Percentiles rank a stretch among this genome's conserved stretches.
These are phyloP conservation scores for Dryomyza anilis DNA, from an alignment of 2,888 invertebrate genomes.

Conservation along the genomic window DNA sequence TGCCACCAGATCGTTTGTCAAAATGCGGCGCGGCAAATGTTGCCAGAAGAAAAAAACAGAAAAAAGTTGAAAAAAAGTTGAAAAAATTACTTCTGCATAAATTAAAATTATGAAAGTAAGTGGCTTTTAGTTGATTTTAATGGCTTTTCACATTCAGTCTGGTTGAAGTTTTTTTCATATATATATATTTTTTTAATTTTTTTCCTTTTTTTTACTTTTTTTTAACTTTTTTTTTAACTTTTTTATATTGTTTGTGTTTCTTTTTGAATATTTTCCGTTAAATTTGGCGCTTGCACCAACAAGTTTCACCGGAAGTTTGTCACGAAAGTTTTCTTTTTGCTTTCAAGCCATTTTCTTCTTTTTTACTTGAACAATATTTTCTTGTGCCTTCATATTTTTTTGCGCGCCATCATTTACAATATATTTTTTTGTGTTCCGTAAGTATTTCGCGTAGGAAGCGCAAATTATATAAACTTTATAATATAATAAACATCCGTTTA, in stretches of 20 bases:
- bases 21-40: no score
- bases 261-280: not conserved
- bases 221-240: not conserved
- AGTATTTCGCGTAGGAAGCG: slow-evolving; percentile 5
- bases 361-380: not conserved
- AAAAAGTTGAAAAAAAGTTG: not conserved
- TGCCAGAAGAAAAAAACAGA: no score
- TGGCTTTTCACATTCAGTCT: slow-evolving; percentile 8
- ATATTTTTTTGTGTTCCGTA: no score
- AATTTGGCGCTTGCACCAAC: slow-evolving; percentile 5
- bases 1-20: no score
- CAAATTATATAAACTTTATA: slow-evolving; percentile 24
- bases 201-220: not conserved
- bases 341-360: not conserved
- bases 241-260: not conserved
- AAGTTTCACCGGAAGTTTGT: slow-evolving; percentile 20
- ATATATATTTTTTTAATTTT: not conserved
- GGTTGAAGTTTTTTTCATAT: not conserved
- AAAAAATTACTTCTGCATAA: slow-evolving; percentile 18
- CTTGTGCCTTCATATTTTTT: not conserved
- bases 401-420: not conserved
- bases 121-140: slow-evolving; percentile 33
- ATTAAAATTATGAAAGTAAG: slow-evolving; percentile 29
- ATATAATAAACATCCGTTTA: slow-evolving; percentile 32
- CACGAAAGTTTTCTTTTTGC: slow-evolving; percentile 1